Conservation (phyloP, 2,797 vertebrate species). For the Halcyon badia region DNA sequence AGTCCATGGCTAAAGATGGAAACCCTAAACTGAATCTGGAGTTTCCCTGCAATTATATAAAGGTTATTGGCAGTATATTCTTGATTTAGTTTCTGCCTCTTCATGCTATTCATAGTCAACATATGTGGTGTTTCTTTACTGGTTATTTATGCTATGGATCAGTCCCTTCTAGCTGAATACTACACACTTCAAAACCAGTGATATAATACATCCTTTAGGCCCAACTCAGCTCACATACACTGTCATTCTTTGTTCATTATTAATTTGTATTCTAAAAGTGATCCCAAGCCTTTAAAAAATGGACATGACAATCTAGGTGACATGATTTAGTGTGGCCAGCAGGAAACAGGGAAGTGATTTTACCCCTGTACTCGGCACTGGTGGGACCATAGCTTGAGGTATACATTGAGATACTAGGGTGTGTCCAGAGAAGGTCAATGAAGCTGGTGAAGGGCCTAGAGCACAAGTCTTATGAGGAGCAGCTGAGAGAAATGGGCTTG, state of each 20-base stretch:
- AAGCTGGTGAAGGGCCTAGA: too few relatives aligned
- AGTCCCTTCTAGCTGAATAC: background rate
- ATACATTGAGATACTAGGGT: too few relatives aligned
- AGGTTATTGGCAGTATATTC: background rate
- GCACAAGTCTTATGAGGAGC: too few relatives aligned
- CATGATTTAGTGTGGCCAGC: background rate
- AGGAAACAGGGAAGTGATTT: too few relatives aligned
- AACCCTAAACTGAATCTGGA: slow-evolving; percentile 22
- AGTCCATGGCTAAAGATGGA: slow-evolving; percentile 12
- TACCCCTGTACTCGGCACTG: too few relatives aligned
- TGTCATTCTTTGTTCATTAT: background rate
- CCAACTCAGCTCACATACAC: background rate
- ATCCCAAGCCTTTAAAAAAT: background rate
- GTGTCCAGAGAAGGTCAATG: too few relatives aligned
- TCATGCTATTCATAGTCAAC: background rate
- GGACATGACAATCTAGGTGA: background rate
- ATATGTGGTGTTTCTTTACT: background rate
- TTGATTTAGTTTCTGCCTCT: background rate
- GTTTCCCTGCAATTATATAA: slow-evolving; percentile 34
- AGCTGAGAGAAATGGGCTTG: too few relatives aligned
- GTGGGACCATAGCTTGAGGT: too few relatives aligned
- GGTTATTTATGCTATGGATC: background rate
- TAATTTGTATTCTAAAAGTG: background rate
- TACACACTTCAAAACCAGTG: background rate
- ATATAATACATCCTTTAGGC: background rate